Evolutionary conservation across 2,888 invertebrate genomes (phyloP), one percentile per base, ranked within the genome.

Genomic region (Brachypalpus laphriformis): DNA sequence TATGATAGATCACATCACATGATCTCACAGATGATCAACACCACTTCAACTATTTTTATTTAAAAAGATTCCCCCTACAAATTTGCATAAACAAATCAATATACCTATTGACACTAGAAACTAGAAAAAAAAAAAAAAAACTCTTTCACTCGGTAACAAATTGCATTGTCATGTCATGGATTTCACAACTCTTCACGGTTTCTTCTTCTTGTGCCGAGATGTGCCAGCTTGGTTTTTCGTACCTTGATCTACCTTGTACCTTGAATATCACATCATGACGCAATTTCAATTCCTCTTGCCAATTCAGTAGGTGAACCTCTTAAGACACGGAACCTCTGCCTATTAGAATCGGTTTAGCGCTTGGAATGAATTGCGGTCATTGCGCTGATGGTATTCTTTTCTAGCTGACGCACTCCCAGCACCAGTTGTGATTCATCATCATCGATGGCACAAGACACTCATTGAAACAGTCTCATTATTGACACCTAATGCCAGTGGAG

Each of bases 281-380:
- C 18, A 22, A 57, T 34, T 11, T 18, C 56, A 31, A 34, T 57
- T 57, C 22, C 0, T 9, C 42, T 40, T 25, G 25, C 5, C 65
- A 25, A 65, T 51, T 51, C 37, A 66, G 37, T 51, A 51, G 65
- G 31, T 37, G 20, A 49, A 63, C 65, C 65, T 49, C 65, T 65
- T 49, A 31, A 66, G 49, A 51, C 49, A 37, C 65, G 34, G 51
- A 66, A 37, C 57, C 34, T 37, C 22, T 9, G 34, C 0, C 14
- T 4, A 16, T 56, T 18, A 31, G 54, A 34, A 28, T 28, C 16
- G 31, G 34, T 5, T 34, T 49, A 16, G 51, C 1, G 37, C 34
- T 49, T 51, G n/a, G n/a, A n/a, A n/a, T n/a, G n/a, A n/a, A n/a
- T n/a, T n/a, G 66, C 51, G 65, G 65, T 65, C 65, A 49, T 34